A percentile compares a stretch with the other conserved stretches of the same genome.
These are phyloP conservation scores for Tholera decimalis DNA, from an alignment of 2,888 invertebrate genomes.

Conservation along the genomic window DNA sequence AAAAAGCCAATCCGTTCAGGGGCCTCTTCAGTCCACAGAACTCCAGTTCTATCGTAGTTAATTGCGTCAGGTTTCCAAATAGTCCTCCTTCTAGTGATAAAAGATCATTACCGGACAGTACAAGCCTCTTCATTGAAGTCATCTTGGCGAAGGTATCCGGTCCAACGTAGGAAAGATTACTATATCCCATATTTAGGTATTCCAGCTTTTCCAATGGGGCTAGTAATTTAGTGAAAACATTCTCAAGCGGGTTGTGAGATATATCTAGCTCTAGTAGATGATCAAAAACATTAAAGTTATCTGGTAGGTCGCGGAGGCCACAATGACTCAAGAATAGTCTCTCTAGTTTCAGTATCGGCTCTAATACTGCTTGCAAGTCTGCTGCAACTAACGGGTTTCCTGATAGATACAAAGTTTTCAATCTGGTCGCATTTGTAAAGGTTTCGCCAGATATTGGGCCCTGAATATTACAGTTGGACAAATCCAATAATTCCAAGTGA, in stretches of 20 bases:
- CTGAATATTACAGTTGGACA: constrained; percentile 93
- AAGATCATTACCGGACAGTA: constrained; percentile 93
- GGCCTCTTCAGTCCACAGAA: constrained; percentile 93
- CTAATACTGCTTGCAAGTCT: constrained; percentile 93
- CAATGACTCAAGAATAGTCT: constrained; percentile 93
- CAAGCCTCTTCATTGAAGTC: constrained; percentile 92
- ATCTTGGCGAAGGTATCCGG: constrained; percentile 93
- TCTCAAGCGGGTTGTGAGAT: constrained; percentile 93
- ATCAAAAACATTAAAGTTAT: constrained; percentile 93
- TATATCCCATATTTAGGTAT: constrained; percentile 94
- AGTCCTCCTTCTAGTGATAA: constrained; percentile 93
- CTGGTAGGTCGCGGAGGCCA: constrained; percentile 92
- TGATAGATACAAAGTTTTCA: constrained; percentile 92
- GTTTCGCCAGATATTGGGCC: constrained; percentile 93
- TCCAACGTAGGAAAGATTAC: constrained; percentile 92
- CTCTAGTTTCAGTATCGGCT: constrained; percentile 92
- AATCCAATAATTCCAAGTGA: constrained; percentile 92
- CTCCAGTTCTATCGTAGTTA: constrained; percentile 93
- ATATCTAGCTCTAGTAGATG: constrained; percentile 93
- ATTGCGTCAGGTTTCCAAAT: constrained; percentile 93
- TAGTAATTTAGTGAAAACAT: constrained; percentile 93
- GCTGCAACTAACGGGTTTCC: constrained; percentile 93
- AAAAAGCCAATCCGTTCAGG: constrained; percentile 93
- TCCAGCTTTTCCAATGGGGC: constrained; percentile 93
- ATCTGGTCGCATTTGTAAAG: constrained; percentile 93